Conservation (phyloP, 2,797 vertebrate species). For the Cuniculus paca region DNA sequence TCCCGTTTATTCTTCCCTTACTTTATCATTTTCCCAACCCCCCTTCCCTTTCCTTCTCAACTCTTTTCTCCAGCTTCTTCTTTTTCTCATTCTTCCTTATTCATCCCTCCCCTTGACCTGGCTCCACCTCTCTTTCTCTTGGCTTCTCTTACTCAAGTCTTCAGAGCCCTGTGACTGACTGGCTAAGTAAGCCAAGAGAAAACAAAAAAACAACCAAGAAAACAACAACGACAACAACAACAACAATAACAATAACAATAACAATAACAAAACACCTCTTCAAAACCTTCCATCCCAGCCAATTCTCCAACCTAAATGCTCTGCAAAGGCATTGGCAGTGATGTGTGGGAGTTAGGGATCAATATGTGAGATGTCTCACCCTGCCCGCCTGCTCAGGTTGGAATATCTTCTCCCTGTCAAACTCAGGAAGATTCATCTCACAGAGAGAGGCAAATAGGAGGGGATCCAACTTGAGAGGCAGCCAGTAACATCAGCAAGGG, state of each 20-base stretch:
- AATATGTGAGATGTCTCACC: not conserved
- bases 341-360: not conserved
- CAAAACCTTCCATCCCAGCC: not conserved
- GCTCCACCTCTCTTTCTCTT: not conserved
- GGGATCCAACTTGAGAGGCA: not conserved
- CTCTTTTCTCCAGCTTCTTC: not conserved
- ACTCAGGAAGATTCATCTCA: not conserved
- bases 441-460: not conserved
- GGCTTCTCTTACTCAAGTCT: not conserved
- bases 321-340: not conserved
- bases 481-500: not conserved
- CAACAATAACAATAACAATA: no score
- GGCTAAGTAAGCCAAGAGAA: not conserved
- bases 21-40: not conserved
- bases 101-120: fast-evolving
- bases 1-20: fast-evolving
- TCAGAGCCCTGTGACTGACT: not conserved
- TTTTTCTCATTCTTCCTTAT: not conserved
- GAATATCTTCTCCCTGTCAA: not conserved
- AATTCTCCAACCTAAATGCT: not conserved
- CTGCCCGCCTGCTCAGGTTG: not conserved
- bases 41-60: not conserved
- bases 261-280: not conserved
- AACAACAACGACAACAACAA: no score
- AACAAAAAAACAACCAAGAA: not conserved